Percentiles rank a stretch among this genome's conserved stretches.
Evolutionary conservation across 23 tunicate species (phyloP).

Genomic region (Oikopleura dioica): DNA sequence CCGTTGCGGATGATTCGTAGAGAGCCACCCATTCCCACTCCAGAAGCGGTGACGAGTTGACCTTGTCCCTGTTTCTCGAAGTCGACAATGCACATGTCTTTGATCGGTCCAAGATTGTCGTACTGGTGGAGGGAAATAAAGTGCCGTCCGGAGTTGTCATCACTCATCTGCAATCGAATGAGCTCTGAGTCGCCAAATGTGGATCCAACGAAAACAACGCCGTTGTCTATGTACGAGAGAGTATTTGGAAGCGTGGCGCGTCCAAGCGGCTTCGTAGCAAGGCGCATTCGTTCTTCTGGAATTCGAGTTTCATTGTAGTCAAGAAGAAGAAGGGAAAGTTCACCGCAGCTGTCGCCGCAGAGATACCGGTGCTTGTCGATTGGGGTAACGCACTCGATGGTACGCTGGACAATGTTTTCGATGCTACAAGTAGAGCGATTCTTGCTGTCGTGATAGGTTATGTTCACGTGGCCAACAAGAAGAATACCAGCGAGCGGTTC

Average conservation of each 20-base stretch:
- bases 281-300: not conserved
- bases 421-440: slow-evolving; percentile 36
- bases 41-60: slow-evolving; percentile 67
- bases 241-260: slow-evolving; percentile 62
- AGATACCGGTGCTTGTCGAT: slow-evolving; percentile 53
- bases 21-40: slow-evolving; percentile 69
- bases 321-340: slow-evolving; percentile 36
- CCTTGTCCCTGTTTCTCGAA: slow-evolving; percentile 92
- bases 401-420: slow-evolving; percentile 31
- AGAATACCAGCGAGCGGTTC: slow-evolving; percentile 53
- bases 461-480: slow-evolving; percentile 58
- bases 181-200: slow-evolving; percentile 81
- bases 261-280: not conserved
- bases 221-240: slow-evolving; percentile 60
- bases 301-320: slow-evolving; percentile 23
- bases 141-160: slow-evolving; percentile 11
- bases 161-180: slow-evolving; percentile 23
- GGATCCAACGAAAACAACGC: slow-evolving; percentile 79
- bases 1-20: slow-evolving; percentile 79
- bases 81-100: slow-evolving; percentile 92
- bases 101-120: slow-evolving; percentile 82
- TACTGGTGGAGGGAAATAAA: slow-evolving; percentile 38
- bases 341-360: slow-evolving; percentile 63
- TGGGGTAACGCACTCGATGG: slow-evolving; percentile 45
- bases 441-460: slow-evolving; percentile 55